Base-by-base conservation (phyloP, 2,888 invertebrate genomes). In the Furcula furcula region DNA sequence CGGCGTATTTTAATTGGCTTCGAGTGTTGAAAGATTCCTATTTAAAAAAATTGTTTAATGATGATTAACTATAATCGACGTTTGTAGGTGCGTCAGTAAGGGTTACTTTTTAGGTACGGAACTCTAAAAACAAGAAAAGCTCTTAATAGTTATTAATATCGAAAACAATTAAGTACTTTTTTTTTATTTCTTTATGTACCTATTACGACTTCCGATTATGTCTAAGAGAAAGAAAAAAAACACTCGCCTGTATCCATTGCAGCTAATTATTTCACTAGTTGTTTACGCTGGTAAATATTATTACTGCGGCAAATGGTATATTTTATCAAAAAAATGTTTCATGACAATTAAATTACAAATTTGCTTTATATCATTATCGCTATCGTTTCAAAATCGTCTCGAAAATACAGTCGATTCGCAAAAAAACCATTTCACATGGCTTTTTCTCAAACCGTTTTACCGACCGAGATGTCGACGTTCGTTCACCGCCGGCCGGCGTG, bases 341-440 rank as follows among this genome's bases (percentile, higher is more conserved):
- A n/a, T n/a, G n/a, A n/a, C n/a, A 1, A 5, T 7, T 23, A 12
- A 2, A 28, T 19, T 29, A n/a, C 2, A 21, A 13, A 21, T n/a
- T n/a, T 14, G 6, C 6, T 5, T 13, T 13, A 7, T 13, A 4
- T 7, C 4, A 22, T 7, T 16, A 21, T 29, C 16, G 37, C 12
- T 61, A 60, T 58, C 54, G 58, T 38, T 45, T 40, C 36, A 11
- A 19, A 39, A 45, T 50, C 59, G 55, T 61, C 50, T 63, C 58
- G 60, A 28, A 31, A 32, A 31, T 21, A 27, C 4, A 29, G 44
- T 42, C 54, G 57, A 39, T 9, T 38, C 20, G 27, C 46, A 40
- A 35, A 34, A n/a, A 45, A 44, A 44, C 34, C 46, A 33, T 34
- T n/a, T n/a, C n/a, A n/a, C n/a, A n/a, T n/a, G n/a, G 13, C 29